Base-by-base conservation (phyloP, 2,797 vertebrate species). In the Enteromius afrohamiltoni region DNA sequence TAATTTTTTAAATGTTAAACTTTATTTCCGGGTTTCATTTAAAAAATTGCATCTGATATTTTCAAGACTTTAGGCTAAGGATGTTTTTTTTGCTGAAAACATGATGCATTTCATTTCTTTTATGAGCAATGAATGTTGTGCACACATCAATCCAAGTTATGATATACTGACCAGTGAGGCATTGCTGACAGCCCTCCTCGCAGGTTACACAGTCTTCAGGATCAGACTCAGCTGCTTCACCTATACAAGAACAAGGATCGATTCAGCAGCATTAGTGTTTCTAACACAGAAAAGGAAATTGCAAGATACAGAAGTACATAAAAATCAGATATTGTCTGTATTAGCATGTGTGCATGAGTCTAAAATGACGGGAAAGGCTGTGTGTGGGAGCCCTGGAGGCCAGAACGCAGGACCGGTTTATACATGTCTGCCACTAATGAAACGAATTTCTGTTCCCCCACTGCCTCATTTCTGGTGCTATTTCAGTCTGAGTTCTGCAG, bases 101-200 rank as follows among this genome's bases (percentile, higher is more conserved):
- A 4, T 73, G 10, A 51, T 34, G 23, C 14, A 70, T 13, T 45
- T 47, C 0, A 42, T 49, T 31, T 49, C 53, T 73, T 73, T 31
- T 13, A 11, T 53, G 29, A 55, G 29, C 10, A 74, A 53, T 53
- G 3, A 10, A 42, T 49, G 19, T 17, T 11, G 26, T 62, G 58
- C 23, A 31, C 42, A 79, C n/a, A 45, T 74, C 16, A 34, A 76
- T 83, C 31, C 74, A n/a, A 45, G 42, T 29, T 29, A 23, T 65
- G 26, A 55, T 34, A 82, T 82, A 93, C 96, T 92, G 93, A 99
- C 97, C 94, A n/a, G 37, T 62, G 85, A 90, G 79, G 87, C 97
- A 99, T 7, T 90, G 91, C 83, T 93, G 91, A 77, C 98, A 98
- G 83, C 97, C 97, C 7, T 96, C 94, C 77, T 96, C 94, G 91